Evolutionary conservation across 2,888 invertebrate species (phyloP), one percentile per base, ranked within the genome.

Genomic region (Melipona beecheii): DNA sequence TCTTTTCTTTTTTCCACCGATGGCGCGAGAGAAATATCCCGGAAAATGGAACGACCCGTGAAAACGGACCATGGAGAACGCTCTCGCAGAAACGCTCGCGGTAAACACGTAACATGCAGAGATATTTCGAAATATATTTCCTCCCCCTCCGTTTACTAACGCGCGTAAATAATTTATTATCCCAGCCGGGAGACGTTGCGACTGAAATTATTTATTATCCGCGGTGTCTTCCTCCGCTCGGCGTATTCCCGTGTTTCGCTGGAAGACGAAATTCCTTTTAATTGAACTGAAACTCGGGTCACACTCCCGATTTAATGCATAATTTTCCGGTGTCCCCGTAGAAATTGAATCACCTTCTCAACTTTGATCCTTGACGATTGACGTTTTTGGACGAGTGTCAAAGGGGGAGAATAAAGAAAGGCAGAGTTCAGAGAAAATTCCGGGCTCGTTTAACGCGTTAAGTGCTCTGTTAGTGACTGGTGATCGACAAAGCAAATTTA

Each of bases 131-230:
- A 49, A 60, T 49, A 49, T 49, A 17, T 60, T 50, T 49, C 9
- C 17, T 49, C 15, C 43, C 1, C 43, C 43, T 9, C 9, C 43
- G 43, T 72, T 49, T 49, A 2, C 27, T 4, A 54, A n/a, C 70
- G 21, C 21, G 4, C 24, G 19, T 36, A 54, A 74, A 52, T 74
- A 74, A 74, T 52, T 27, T 52, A 36, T 36, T 52, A 65, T 65
- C 52, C 58, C 52, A 19, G 19, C 36, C 15, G 19, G 66, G 4
- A 15, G 9, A 49, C 5, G 66, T 62, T 27, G 60, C 15, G 31
- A 31, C 2, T 31, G 31, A 21, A 52, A 50, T 73, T 50, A 73
- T 62, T 62, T 73, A 73, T 60, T 31, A 62, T 50, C 11, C 27
- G 9, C 31, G 73, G 24, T 31, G n/a, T n/a, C 3, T 43, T 19